A percentile compares a stretch with the other conserved stretches of the same genome.
Conservation (phyloP, 2,888 invertebrate species). For the Tachina grossa region DNA sequence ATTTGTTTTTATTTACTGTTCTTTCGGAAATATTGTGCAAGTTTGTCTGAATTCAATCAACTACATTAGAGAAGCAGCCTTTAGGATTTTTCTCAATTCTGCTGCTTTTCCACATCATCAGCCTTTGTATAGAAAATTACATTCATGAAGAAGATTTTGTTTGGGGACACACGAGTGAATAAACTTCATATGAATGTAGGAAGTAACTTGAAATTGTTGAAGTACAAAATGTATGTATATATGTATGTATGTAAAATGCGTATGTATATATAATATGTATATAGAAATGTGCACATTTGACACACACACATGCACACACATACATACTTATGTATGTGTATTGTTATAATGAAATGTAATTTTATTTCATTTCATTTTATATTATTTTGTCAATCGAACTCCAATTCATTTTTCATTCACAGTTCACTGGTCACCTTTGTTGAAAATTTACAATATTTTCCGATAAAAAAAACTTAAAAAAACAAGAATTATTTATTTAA, state of each 20-base stretch:
- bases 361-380: constrained; percentile 74
- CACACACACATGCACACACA: not conserved
- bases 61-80: constrained; percentile 13
- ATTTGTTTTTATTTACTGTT: not conserved
- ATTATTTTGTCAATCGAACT: constrained; percentile 80
- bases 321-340: not conserved
- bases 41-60: not conserved
- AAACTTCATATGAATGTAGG: constrained; percentile 4
- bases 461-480: constrained; percentile 72
- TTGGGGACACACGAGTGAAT: constrained; percentile 6
- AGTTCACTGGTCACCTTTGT: constrained; percentile 77
- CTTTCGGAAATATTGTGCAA: not conserved
- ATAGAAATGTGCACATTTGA: not conserved
- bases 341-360: constrained; percentile 59
- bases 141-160: constrained; percentile 12
- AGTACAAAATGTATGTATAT: not conserved
- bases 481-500: constrained; percentile 54
- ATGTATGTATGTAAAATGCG: not conserved
- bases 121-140: not conserved
- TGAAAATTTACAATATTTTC: constrained; percentile 72
- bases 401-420: constrained; percentile 82
- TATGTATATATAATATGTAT: not conserved
- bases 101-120: constrained; percentile 38
- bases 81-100: constrained; percentile 4
- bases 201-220: constrained; percentile 28